phyloP scores from a whole-genome alignment of 35 echinoderm and acorn worm species.

The Heliocidaris tuberculata region DNA sequence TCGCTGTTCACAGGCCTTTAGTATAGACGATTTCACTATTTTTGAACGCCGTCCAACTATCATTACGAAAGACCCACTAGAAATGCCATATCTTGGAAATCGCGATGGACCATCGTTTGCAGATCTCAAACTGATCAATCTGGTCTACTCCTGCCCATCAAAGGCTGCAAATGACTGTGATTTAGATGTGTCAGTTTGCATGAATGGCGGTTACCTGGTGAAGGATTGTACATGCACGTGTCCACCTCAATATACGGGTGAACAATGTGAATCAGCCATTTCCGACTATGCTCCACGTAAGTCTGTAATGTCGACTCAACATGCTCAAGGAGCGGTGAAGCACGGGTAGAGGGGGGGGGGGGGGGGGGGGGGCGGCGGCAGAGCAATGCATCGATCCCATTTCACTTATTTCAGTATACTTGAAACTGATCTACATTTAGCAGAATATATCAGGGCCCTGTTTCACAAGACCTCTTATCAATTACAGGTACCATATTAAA shows the following conservation, averaged over 20 bases:
- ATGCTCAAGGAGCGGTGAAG: no score
- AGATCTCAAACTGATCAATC: background rate
- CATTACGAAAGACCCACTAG: conserved; percentile 37
- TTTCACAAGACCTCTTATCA: no score
- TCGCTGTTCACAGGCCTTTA: background rate
- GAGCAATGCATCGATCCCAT: no score
- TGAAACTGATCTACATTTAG: no score
- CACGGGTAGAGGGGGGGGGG: no score
- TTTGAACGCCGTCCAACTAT: conserved; percentile 10
- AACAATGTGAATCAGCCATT: background rate
- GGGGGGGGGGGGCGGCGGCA: no score
- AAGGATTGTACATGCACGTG: background rate
- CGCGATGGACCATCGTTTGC: background rate
- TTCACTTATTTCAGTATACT: no score
- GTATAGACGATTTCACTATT: background rate
- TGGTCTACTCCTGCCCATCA: background rate
- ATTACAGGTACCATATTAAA: no score
- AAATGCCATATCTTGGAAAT: conserved; percentile 45
- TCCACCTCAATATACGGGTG: background rate
- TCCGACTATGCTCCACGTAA: background rate
- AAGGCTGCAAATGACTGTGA: background rate
- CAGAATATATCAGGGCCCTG: no score
- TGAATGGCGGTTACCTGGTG: background rate
- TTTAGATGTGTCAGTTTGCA: background rate
- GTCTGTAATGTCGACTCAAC: background rate